These are phyloP conservation scores for Xestoiulus laeticollis DNA, from an alignment of 2,888 invertebrate genomes.

Conservation along the genomic window DNA sequence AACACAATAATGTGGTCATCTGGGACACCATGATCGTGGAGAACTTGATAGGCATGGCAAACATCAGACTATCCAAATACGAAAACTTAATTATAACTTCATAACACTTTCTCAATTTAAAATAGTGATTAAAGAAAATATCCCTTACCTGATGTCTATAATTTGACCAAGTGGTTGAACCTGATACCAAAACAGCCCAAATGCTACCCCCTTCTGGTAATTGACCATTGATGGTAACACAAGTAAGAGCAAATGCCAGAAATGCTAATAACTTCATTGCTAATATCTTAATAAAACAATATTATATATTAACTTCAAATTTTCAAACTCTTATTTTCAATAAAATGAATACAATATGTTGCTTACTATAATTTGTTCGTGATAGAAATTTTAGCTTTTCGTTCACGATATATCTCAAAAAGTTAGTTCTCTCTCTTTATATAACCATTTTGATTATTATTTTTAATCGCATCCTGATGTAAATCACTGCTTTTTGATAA, in stretches of 20 bases:
- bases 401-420: not conserved
- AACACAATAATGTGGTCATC: conserved; percentile 70
- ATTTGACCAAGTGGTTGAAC: conserved; percentile 69
- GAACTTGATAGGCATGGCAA: conserved; percentile 70
- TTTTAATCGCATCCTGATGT: not conserved
- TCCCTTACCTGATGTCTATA: conserved; percentile 70
- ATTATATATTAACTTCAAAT: not conserved
- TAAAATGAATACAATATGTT: not conserved
- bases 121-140: not conserved
- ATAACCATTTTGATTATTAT: not conserved
- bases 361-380: not conserved
- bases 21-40: conserved; percentile 68
- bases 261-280: not conserved
- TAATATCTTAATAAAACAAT: not conserved
- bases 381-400: not conserved
- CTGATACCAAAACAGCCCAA: conserved; percentile 71
- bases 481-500: not conserved
- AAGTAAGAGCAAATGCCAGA: not conserved
- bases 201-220: conserved; percentile 59
- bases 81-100: not conserved
- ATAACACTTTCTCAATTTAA: not conserved
- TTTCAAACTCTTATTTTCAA: not conserved
- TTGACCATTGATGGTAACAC: not conserved
- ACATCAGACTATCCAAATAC: conserved; percentile 67
- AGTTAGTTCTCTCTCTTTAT: not conserved